Conservation (phyloP, 2,113 vertebrate genomes). For the Nesogale talazaci region DNA sequence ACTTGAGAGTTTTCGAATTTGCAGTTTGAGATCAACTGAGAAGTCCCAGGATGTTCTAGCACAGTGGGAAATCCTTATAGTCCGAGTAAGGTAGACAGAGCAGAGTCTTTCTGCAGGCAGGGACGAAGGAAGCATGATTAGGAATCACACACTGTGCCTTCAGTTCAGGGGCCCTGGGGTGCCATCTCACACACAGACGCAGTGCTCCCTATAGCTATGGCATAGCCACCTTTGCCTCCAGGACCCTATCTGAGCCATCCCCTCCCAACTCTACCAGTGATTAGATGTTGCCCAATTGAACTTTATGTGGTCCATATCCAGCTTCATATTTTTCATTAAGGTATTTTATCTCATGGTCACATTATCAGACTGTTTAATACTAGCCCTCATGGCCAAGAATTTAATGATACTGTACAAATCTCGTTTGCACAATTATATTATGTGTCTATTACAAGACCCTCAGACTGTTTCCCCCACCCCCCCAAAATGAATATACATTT, state of each 20-base stretch:
- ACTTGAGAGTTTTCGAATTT: no score
- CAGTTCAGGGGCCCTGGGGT: no score
- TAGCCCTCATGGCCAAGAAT: background rate
- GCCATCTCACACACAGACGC: no score
- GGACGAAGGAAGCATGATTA: no score
- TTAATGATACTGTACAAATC: conserved; percentile 1
- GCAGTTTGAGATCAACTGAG: no score
- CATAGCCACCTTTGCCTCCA: background rate
- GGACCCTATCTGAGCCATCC: background rate
- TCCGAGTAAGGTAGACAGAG: no score
- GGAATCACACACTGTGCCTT: no score
- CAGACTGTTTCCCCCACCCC: background rate
- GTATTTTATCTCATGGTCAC: background rate
- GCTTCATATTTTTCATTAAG: background rate
- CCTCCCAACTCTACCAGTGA: background rate
- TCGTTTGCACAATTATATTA: background rate
- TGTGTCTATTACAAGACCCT: background rate
- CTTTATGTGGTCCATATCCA: background rate
- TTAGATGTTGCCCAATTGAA: no score
- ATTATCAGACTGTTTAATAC: background rate
- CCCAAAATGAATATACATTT: background rate
- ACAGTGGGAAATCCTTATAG: no score
- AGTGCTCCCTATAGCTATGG: no score
- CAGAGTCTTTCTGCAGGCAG: no score
- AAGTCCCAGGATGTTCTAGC: no score